A percentile compares a stretch with the other conserved stretches of the same genome.
phyloP scores from a whole-genome alignment of 2,888 invertebrate genomes.

The Ophioninae sp. region DNA sequence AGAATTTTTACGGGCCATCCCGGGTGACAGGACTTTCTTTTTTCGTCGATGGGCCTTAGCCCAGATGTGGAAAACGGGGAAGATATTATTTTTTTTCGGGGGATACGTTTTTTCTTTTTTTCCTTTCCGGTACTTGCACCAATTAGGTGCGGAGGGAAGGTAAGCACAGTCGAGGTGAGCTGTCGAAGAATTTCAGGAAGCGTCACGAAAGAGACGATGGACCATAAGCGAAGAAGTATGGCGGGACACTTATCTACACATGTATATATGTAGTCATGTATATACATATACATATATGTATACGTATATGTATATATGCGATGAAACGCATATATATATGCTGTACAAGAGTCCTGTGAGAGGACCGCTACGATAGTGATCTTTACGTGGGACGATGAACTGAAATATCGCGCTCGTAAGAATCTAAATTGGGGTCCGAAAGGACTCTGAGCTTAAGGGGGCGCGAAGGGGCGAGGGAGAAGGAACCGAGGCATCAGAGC shows the following conservation, averaged over 20 bases:
- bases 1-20: conserved; percentile 37
- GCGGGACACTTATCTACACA: conserved; percentile 35
- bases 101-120: neutral
- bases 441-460: conserved; percentile 63
- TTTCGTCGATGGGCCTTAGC: conserved; percentile 3
- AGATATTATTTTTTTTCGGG: conserved; percentile 44
- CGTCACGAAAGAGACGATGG: conserved; percentile 39
- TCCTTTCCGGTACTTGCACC: conserved; percentile 54
- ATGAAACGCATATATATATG: neutral
- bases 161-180: conserved; percentile 39
- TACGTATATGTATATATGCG: conserved; percentile 3
- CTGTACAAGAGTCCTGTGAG: conserved; percentile 58
- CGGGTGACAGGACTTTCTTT: conserved; percentile 10
- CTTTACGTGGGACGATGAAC: conserved; percentile 73
- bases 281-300: neutral
- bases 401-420: conserved; percentile 79
- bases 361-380: conserved; percentile 70
- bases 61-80: conserved; percentile 11
- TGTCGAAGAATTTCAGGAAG: conserved; percentile 68
- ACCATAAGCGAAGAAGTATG: conserved; percentile 48
- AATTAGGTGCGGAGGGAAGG: conserved; percentile 47
- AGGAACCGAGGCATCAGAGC: conserved; percentile 64
- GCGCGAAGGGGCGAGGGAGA: neutral
- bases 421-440: conserved; percentile 77
- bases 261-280: neutral